These are phyloP conservation scores for Leptopilina myrica DNA, from an alignment of 2,888 invertebrate species.

Conservation along the genomic window DNA sequence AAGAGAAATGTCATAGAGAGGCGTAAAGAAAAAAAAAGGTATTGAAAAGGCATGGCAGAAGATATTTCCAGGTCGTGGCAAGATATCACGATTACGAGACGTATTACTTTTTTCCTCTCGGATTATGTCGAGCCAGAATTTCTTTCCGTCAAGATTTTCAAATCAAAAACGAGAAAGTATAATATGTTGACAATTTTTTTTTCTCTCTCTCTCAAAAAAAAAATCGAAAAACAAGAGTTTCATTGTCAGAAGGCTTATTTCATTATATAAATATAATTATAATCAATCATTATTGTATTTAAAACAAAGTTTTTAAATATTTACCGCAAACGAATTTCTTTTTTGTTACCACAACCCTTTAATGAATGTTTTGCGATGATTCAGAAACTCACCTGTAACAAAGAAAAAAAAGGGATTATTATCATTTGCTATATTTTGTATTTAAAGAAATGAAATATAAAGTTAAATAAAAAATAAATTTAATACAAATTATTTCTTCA, in stretches of 20 bases:
- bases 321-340: no score
- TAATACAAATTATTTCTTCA: no score
- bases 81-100: conserved; percentile 51
- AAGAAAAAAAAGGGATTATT: neutral
- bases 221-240: neutral
- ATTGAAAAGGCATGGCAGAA: conserved; percentile 19
- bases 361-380: neutral
- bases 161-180: conserved; percentile 47
- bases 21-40: conserved; percentile 5
- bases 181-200: conserved; percentile 1
- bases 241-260: no score
- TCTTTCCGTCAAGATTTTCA: conserved; percentile 54
- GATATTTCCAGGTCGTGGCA: conserved; percentile 42
- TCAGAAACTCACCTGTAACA: conserved; percentile 27
- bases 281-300: no score
- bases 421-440: no score
- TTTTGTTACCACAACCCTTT: neutral
- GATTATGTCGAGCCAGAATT: conserved; percentile 55
- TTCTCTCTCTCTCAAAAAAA: neutral
- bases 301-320: no score
- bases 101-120: conserved; percentile 59
- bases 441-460: no score
- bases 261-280: no score
- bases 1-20: conserved; percentile 17
- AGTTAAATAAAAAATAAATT: no score